Evolutionary conservation across 2,888 invertebrate genomes (phyloP).

Genomic region (Dicyrtoma fusca): DNA sequence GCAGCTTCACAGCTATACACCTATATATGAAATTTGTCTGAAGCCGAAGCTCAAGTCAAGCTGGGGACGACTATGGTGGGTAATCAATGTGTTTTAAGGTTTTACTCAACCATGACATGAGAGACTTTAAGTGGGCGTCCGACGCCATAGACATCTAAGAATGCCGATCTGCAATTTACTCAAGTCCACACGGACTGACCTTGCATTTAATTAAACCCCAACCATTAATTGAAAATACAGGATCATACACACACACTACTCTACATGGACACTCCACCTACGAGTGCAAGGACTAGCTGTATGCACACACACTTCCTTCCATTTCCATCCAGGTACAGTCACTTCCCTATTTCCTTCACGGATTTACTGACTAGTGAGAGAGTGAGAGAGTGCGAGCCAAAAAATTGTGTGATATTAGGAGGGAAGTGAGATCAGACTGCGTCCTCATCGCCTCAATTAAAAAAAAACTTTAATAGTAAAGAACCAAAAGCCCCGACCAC

Average conservation of each 20-base stretch:
- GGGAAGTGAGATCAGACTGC: background rate
- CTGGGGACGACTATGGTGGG: background rate
- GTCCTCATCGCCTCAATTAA: background rate
- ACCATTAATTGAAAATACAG: constrained; percentile 43
- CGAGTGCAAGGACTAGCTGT: background rate
- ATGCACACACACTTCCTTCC: background rate
- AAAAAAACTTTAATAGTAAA: background rate
- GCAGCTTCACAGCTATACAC: too few relatives aligned
- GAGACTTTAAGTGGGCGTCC: constrained; percentile 45
- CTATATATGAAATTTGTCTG: constrained; percentile 20
- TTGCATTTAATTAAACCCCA: constrained; percentile 42
- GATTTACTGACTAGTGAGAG: too few relatives aligned
- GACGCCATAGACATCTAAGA: constrained; percentile 39
- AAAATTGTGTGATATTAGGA: background rate
- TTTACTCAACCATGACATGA: constrained; percentile 37
- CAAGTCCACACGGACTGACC: constrained; percentile 33
- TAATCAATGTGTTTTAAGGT: constrained; percentile 34
- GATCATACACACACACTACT: too few relatives aligned
- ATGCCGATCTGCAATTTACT: constrained; percentile 41
- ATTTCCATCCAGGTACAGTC: background rate
- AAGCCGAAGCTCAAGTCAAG: background rate
- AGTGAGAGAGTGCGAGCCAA: too few relatives aligned
- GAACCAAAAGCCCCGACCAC: too few relatives aligned
- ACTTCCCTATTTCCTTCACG: background rate
- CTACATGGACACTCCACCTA: background rate